Conservation (phyloP, 2,797 vertebrate genomes). For the Sebastes flavidus region DNA sequence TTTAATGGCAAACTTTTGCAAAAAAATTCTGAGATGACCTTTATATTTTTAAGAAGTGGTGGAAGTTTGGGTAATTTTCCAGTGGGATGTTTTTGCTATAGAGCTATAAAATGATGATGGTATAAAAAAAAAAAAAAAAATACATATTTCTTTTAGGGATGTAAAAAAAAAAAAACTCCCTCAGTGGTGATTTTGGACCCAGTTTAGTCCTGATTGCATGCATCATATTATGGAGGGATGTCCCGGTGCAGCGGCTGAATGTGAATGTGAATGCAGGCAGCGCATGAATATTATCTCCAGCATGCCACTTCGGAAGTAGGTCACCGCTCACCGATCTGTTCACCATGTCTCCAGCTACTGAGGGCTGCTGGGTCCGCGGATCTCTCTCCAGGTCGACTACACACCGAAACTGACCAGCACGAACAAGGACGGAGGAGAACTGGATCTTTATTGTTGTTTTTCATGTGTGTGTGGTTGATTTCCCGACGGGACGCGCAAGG, state of each 20-base stretch:
- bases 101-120: no score
- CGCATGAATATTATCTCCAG: constrained; percentile 86
- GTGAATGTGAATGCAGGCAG: constrained; percentile 76
- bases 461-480: not conserved
- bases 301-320: constrained; percentile 88
- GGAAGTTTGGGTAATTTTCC: constrained; percentile 11
- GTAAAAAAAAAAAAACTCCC: not conserved
- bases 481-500: constrained; percentile 59
- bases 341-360: constrained; percentile 78
- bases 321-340: constrained; percentile 83
- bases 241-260: constrained; percentile 76
- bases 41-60: not conserved
- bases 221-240: constrained; percentile 61
- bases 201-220: constrained; percentile 19
- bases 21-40: not conserved
- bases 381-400: constrained; percentile 62
- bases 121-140: no score
- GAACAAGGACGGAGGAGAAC: not conserved
- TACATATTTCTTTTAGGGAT: no score
- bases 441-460: not conserved
- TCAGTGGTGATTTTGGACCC: not conserved
- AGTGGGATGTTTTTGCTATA: not conserved
- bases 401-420: constrained; percentile 37
- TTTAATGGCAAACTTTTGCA: not conserved
- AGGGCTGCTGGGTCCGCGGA: constrained; percentile 65